phyloP scores from a whole-genome alignment of 2,888 invertebrate species.

The Anaspis maculata region DNA sequence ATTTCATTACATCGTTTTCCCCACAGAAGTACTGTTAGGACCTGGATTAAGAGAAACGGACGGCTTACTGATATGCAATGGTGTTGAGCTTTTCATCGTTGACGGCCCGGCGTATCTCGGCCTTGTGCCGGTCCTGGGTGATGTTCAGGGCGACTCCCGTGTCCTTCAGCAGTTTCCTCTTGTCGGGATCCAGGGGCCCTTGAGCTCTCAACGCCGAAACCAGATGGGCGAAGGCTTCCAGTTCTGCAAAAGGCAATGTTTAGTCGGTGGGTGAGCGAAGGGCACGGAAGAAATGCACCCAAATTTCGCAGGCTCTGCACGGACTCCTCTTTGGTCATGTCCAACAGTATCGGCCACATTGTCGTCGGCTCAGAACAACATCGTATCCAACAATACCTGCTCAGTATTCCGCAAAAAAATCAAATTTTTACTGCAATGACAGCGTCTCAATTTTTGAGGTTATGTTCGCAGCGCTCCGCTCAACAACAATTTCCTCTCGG shows the following conservation, averaged over 20 bases:
- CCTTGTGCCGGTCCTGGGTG: constrained; percentile 82
- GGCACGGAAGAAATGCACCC: constrained; percentile 46
- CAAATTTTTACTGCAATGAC: constrained; percentile 19
- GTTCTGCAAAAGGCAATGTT: constrained; percentile 67
- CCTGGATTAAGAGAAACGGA: neutral
- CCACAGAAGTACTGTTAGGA: too few relatives aligned
- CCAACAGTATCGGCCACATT: constrained; percentile 65
- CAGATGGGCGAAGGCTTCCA: constrained; percentile 86
- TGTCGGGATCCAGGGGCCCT: constrained; percentile 76
- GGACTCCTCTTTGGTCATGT: constrained; percentile 85
- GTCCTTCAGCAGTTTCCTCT: constrained; percentile 76
- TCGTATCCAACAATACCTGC: constrained; percentile 19
- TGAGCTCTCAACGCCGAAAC: constrained; percentile 88
- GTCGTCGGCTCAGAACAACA: constrained; percentile 19
- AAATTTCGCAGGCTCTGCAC: constrained; percentile 79
- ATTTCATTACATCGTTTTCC: too few relatives aligned
- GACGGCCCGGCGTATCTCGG: constrained; percentile 83
- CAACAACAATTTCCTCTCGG: too few relatives aligned
- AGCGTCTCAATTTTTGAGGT: constrained; percentile 30
- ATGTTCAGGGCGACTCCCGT: constrained; percentile 76
- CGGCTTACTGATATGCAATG: constrained; percentile 79
- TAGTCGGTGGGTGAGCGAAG: too few relatives aligned
- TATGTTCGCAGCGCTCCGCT: too few relatives aligned
- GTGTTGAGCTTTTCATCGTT: constrained; percentile 85
- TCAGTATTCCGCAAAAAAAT: constrained; percentile 9